Base-by-base conservation (phyloP, 92 coral and sea anemone genomes). In the Bergia sp. region DNA sequence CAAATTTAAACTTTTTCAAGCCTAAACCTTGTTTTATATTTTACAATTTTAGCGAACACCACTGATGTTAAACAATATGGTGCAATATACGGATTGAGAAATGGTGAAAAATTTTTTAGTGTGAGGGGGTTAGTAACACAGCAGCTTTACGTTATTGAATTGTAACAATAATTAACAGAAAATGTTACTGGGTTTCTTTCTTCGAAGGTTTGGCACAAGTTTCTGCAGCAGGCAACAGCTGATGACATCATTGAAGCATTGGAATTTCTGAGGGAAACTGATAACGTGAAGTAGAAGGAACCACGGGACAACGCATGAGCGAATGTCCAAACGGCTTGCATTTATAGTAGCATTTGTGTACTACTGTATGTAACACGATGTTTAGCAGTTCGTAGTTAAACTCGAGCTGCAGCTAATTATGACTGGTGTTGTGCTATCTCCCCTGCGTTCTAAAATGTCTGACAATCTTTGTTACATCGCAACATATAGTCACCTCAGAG, bases 221-320 rank as follows among this genome's bases (percentile, higher is more conserved):
- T 82, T 72, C 74, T 82, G 9, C 75, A 82, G 74, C 53, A 58
- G 40, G 86, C 86, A 82, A 58, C 76, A 64, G 57, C 75, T 18
- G 86, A 82, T 11, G 16, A 39, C 47, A 39, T 82, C 58, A 58
- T 82, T 20, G 53, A 61, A 61, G 86, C 86, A 39, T 21, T 82
- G 53, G 86, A 66, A 42, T 1, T 66, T 42, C 86, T 82, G 6
- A 65, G 75, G 58, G 86, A 82, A 21, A n/a, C 65, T 82, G 53
- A 61, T 3, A n/a, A 49, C 36, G 38, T 18, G 9, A 37, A 49
- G 21, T 49, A 79, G 21, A 79, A 42, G 4, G 69, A 18, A 20
- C 3, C 1, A 12, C 3, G 58, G 11, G 69, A 21, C 69, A 61
- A 3, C 20, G 69, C 65, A 61, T 61, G 69, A 16, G 69, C n/a